Evolutionary conservation across 1,140 invertebrate species (phyloP).

Genomic region (Drosophila persimilis): DNA sequence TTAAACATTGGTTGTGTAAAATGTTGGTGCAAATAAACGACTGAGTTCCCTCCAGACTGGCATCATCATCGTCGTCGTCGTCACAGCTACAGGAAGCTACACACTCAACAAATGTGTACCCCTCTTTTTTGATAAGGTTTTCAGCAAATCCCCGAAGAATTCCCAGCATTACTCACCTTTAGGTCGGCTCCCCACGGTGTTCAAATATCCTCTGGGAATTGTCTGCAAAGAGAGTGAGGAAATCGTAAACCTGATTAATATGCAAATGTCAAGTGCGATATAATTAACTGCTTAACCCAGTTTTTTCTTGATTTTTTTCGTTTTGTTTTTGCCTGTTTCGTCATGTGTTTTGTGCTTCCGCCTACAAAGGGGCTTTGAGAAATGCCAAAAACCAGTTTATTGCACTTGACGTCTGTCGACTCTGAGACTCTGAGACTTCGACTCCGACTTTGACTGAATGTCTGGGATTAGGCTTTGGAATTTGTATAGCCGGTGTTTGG

Average conservation of each 20-base stretch:
- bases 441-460: no score
- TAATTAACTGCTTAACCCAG: slow-evolving; percentile 72
- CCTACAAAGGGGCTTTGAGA: slow-evolving; percentile 37
- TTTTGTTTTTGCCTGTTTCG: slow-evolving; percentile 16
- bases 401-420: slow-evolving; percentile 56
- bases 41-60: no score
- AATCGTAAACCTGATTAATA: slow-evolving; percentile 73
- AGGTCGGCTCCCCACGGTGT: background rate
- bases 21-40: slow-evolving; percentile 25
- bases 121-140: slow-evolving; percentile 11
- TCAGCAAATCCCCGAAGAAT: slow-evolving; percentile 5
- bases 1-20: slow-evolving; percentile 27
- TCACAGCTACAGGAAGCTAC: no score
- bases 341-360: slow-evolving; percentile 42
- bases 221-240: slow-evolving; percentile 56
- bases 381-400: slow-evolving; percentile 54
- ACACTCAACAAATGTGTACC: no score
- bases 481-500: no score
- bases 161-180: slow-evolving; percentile 36
- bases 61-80: no score
- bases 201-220: slow-evolving; percentile 26
- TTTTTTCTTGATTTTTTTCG: slow-evolving; percentile 44
- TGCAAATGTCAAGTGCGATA: slow-evolving; percentile 65
- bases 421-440: background rate
- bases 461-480: no score